Evolutionary conservation across 2,113 vertebrate species (phyloP), one percentile per base, ranked within the genome.

Genomic region (Anseranas semipalmata): DNA sequence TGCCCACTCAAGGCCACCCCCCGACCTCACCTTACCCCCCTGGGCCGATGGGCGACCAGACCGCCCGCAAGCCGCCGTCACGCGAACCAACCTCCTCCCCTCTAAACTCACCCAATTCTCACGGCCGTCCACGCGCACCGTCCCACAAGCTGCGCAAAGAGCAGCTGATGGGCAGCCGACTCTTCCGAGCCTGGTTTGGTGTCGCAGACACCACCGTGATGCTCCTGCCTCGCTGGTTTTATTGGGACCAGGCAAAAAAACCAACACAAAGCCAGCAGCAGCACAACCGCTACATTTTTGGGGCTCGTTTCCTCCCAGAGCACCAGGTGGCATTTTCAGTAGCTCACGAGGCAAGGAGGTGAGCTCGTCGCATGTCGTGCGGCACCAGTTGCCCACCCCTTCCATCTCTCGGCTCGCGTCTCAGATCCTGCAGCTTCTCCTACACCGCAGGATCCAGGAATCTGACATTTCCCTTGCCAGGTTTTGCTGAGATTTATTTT

Each of bases 391-490:
- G 43, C 43, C 52, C 35, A 65, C 25, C 20, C 41, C 73, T 62
- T 2, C 24, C 14, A 58, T 45, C 43, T 37, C 55, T 5, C 21
- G 12, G 33, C 41, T 37, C 3, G 0, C 0, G 1, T 41, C 41
- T 59, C 10, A 2, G 27, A 15, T 32, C 59, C 59, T 6, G 18
- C 63, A 43, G 63, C 32, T 78, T 10, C 39, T 65, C 30, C 81
- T 30, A 0, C 16, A 9, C 0, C 5, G 6, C 43, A 78, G 22
- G 30, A 15, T 6, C 18, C 35, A 15, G 14, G 59, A 73, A 82
- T 0, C 9, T 2, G 2, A 12, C 30, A 0, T 20, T 80, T 22
- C 5, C 27, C 73, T 52, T 9, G 33, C 52, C 21, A 27, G 24
- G 27, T 75, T 85, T 82, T 10, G 9, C 43, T 28, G 27, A 48